Base-by-base conservation (phyloP, 2,797 vertebrate species). In the Valencia hispanica region DNA sequence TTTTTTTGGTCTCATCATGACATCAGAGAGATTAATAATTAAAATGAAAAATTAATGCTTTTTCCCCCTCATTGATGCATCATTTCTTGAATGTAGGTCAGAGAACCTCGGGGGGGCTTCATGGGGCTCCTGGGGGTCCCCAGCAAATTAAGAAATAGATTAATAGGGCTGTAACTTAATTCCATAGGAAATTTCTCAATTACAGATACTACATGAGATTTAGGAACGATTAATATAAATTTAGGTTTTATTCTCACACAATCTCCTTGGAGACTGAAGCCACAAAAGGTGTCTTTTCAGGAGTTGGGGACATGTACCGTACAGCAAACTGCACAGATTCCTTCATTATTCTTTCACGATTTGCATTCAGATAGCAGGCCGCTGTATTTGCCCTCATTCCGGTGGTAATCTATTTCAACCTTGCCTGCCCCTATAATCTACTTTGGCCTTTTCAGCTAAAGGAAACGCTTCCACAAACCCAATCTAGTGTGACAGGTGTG, bases 401-500 rank as follows among this genome's bases (percentile, higher is more conserved):
- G 82, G 34, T 66, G 81, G 80, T 91, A 88, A 92, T 91, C 91
- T 90, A 90, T 92, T 92, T 85, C 89, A 88, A 81, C 84, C 86
- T 87, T 83, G 70, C 86, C 88, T 88, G 85, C 85, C 80, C 88
- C 79, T 79, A 70, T 92, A 94, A 94, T 94, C 90, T 89, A 91
- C 89, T 93, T 93, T 91, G 92, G 90, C 90, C 91, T 90, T 92
- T 91, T 92, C 90, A 89, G 90, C 92, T 84, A 88, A 89, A 92
- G 87, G 90, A 92, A 90, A 92, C 79, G 86, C 83, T 89, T 83
- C 89, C 78, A 85, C 93, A 92, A 93, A 93, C 92, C 91, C 92
- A 93, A 92, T 93, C 90, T 91, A 78, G 86, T 91, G 86, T 92
- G 91, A 92, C 93, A 94, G 92, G 91, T 92, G 91, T 93, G 93